Base-by-base conservation (phyloP, 2,113 vertebrate species). In the Blennius ocellaris region DNA sequence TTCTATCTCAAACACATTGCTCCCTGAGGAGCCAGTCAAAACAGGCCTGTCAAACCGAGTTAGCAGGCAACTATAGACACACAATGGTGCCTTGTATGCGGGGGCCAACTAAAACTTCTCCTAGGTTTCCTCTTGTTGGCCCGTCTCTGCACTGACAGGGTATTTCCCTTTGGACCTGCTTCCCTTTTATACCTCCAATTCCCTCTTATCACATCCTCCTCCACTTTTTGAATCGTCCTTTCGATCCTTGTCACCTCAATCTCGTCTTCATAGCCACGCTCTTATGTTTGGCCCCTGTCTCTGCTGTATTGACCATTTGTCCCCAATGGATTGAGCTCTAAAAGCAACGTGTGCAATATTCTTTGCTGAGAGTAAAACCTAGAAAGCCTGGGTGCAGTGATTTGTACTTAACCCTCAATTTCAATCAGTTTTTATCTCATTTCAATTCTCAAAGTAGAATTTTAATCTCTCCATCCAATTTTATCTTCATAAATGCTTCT, bases 1-100 rank as follows among this genome's bases (percentile, higher is more conserved):
- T 73, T 92, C 75, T 80, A 77, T 89, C 75, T 88, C 84, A 76
- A 91, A 91, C 86, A 87, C 88, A 87, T 85, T 71, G 73, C 72
- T 92, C 91, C 90, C 92, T 8, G 14, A 76, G 69, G 92, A 55
- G 36, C 68, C 69, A 54, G 86, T 86, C 45, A 80, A 91, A 92
- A 89, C 82, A 83, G 58, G 61, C 69, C 82, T 69, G 86, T 90
- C 83, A 90, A 75, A 80, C 41, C 63, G 65, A 30, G 79, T 92
- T 91, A 91, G 78, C 38, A 10, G 56, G 49, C 47, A 11, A 52
- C 76, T 78, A 16, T n/a, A 45, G 79, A 75, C 40, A 15, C 68
- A 90, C 90, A 90, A 90, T 90, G 85, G 79, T 1, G 77, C 82
- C 87, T 81, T 89, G 81, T 87, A 76, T 76, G 61, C 8, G 47